Base-by-base conservation (phyloP, 35 echinoderm and acorn worm species). In the Strongylocentrotus purpuratus region DNA sequence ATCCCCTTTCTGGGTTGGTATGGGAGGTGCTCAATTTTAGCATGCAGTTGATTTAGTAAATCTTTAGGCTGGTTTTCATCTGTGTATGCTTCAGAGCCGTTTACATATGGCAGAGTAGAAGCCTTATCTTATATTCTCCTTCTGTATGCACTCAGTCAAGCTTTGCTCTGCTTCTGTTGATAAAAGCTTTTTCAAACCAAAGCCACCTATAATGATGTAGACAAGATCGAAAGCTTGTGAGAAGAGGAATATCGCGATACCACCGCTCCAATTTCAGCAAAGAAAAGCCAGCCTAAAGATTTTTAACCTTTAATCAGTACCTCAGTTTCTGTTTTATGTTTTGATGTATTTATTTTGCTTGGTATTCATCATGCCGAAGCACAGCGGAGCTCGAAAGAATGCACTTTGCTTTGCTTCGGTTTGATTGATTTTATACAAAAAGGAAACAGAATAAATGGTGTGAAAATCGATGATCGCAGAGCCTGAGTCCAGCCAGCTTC, bases 391-490 rank as follows among this genome's bases (percentile, higher is more conserved):
- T 28, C 22, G 65, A 22, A n/a, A 28, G 65, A 78, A 78, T n/a
- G 65, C 65, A 5, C 65, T 4, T 7, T 78, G 61, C 61, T 70
- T 70, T 70, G 65, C 22, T 78, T 28, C 28, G 25, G 65, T 78
- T n/a, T 28, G 65, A 28, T 28, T 78, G 7, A 55, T 55, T 55
- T 55, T 55, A 10, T 55, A 55, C 10, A 55, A 55, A 55, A 2
- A 14, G 50, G 50, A 55, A 55, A 55, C 50, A 55, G 50, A 55
- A 13, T 55, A 78, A 78, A 78, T 78, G 65, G 65, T 78, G 65
- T 78, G 65, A 89, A 89, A 89, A 45, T 89, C 45, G 87, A 89
- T 89, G 87, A 89, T 89, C 87, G 87, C 87, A 89, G 87, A 89
- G 10, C 3, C 87, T 89, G 87, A 89, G 87, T 89, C 87, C 87